A percentile compares a stretch with the other conserved stretches of the same genome.
Conservation (phyloP, 92 coral and sea anemone species). For the Umimayanthus chanpuru region DNA sequence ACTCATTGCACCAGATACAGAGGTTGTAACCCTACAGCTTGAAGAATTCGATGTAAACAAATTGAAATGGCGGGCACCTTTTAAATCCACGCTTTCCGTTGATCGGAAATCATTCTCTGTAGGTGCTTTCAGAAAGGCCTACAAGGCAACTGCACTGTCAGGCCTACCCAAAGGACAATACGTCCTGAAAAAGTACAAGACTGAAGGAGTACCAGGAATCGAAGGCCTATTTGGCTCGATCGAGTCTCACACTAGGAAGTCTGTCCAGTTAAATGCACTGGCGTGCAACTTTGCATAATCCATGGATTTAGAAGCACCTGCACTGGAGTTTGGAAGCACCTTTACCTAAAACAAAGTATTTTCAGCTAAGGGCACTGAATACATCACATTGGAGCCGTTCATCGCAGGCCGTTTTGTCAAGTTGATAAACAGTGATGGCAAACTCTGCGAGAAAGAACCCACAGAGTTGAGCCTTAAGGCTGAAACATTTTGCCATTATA, state of each 20-base stretch:
- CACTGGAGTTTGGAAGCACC: slow-evolving; percentile 37
- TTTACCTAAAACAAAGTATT: slow-evolving; percentile 42
- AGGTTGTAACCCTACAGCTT: slow-evolving; percentile 38
- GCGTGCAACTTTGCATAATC: slow-evolving; percentile 42
- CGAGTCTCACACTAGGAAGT: slow-evolving; percentile 47
- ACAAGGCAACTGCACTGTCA: slow-evolving; percentile 37
- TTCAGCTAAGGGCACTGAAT: slow-evolving; percentile 42
- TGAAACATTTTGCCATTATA: slow-evolving; percentile 57
- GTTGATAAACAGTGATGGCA: slow-evolving; percentile 30
- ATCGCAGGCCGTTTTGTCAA: slow-evolving; percentile 43
- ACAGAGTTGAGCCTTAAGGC: slow-evolving; percentile 61
- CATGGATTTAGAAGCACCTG: slow-evolving; percentile 39
- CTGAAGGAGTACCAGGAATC: slow-evolving; percentile 19
- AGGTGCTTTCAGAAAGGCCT: slow-evolving; percentile 44
- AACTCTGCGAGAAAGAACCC: slow-evolving; percentile 4
- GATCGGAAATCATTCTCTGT: slow-evolving; percentile 34
- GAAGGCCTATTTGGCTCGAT: slow-evolving; percentile 38
- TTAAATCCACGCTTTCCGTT: slow-evolving; percentile 23
- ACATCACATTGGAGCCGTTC: slow-evolving; percentile 26
- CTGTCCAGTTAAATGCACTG: slow-evolving; percentile 42
- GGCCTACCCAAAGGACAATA: slow-evolving; percentile 44
- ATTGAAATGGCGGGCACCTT: slow-evolving; percentile 43
- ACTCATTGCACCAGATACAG: slow-evolving; percentile 35
- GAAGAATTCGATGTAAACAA: slow-evolving; percentile 36
- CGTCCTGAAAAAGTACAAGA: slow-evolving; percentile 38